These are phyloP conservation scores for Melanotaenia parkinsoni DNA, from an alignment of 2,797 vertebrate species.

Conservation along the genomic window DNA sequence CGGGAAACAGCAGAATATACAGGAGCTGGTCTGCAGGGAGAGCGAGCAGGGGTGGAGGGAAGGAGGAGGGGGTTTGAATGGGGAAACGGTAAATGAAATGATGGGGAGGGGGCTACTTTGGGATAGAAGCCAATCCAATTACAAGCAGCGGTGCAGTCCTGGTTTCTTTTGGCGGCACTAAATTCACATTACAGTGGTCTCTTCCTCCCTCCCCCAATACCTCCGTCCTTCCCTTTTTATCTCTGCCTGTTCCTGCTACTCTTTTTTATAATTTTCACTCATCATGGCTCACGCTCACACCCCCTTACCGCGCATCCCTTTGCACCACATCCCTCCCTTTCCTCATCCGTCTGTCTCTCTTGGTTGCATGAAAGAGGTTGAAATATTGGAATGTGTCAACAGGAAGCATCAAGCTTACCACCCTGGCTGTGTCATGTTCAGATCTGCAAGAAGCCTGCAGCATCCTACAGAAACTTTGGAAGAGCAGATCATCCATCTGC, in stretches of 20 bases:
- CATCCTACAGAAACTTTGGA: conserved; percentile 20
- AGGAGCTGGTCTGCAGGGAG: conserved; percentile 65
- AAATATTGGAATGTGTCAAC: conserved; percentile 43
- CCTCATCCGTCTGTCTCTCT: conserved; percentile 36
- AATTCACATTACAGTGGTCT: conserved; percentile 83
- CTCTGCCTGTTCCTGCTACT: conserved; percentile 42
- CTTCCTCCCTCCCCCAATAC: conserved; percentile 58
- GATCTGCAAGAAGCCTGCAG: conserved; percentile 57
- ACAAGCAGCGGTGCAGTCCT: conserved; percentile 83
- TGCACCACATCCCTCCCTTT: conserved; percentile 17
- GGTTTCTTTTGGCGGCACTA: conserved; percentile 78
- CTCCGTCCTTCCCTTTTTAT: conserved; percentile 43
- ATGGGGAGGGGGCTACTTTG: conserved; percentile 67
- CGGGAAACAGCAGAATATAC: conserved; percentile 76
- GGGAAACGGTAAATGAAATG: conserved; percentile 57
- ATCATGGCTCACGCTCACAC: conserved; percentile 33
- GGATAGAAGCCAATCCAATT: conserved; percentile 90
- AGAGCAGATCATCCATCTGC: conserved; percentile 62
- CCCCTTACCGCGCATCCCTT: conserved; percentile 7
- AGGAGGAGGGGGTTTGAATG: conserved; percentile 62
- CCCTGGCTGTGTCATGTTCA: conserved; percentile 53
- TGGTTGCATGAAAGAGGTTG: conserved; percentile 33
- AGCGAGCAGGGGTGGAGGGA: conserved; percentile 19
- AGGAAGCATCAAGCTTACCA: conserved; percentile 53
- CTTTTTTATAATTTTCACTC: conserved; percentile 38